Base-by-base conservation (phyloP, 1,140 invertebrate species). In the Scaptodrosophila lebanonensis region DNA sequence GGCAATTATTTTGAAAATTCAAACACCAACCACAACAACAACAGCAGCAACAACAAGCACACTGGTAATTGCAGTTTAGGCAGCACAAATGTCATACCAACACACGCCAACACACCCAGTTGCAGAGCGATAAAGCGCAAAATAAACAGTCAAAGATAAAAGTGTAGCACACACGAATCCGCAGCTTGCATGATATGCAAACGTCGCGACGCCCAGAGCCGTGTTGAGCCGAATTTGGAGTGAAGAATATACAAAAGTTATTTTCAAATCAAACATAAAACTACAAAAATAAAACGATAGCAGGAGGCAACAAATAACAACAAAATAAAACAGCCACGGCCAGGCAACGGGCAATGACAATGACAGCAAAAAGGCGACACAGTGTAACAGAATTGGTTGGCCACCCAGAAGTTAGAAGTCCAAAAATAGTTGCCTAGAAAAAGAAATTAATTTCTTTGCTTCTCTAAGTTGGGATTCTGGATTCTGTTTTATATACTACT, bases 251-350 rank as follows among this genome's bases (percentile, higher is more conserved):
- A 65, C 48, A 70, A 70, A 66, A 77, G 58, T 77, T 72, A 72
- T 77, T 77, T 54, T 65, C 59, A 77, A 77, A 79, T 72, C 73
- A 77, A 77, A 77, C 59, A 77, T 68, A 63, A 57, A n/a, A n/a
- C n/a, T n/a, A n/a, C n/a, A n/a, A n/a, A n/a, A n/a, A n/a, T n/a
- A n/a, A n/a, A n/a, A n/a, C n/a, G n/a, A n/a, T n/a, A n/a, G n/a
- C n/a, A n/a, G n/a, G n/a, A n/a, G n/a, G n/a, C n/a, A n/a, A n/a
- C n/a, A n/a, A n/a, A n/a, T n/a, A n/a, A n/a, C n/a, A n/a, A n/a
- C n/a, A n/a, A n/a, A n/a, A n/a, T n/a, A n/a, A n/a, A 25, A 8
- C 22, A 25, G 22, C 22, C 22, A 25, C 3, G 22, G 22, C 39
- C 52, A 40, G 47, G 39, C 22, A 25, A 8, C 44, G 45, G 25